Base-by-base conservation (phyloP, 2,797 vertebrate species). In the Takifugu ocellatus region DNA sequence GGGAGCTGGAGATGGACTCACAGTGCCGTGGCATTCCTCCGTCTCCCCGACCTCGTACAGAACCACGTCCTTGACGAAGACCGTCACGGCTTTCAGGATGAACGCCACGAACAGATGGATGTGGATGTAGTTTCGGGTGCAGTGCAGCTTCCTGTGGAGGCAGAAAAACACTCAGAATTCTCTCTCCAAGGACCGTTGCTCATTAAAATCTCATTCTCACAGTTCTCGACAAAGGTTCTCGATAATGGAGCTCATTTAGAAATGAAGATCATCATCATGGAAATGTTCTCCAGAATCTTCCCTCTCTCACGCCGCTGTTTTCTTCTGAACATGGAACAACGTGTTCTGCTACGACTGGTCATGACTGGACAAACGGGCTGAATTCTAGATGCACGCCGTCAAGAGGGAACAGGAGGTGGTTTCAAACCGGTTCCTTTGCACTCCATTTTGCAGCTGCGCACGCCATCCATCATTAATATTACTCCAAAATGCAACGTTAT, bases 101-200 rank as follows among this genome's bases (percentile, higher is more conserved):
- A 99, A 96, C 33, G 97, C 96, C 79, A 93, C 85, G 85, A 99
- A 99, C 56, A 99, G 93, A 52, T 99, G 92, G 89, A 94, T 94
- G 76, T 99, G 97, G 84, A 99, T 97, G 80, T 94, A 97, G 86
- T 98, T 99, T 51, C 97, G 88, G 0, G 96, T 98, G 68, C 97
- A 99, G 83, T 94, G 95, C 10, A 99, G 89, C 81, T 98, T 99
- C 83, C 97, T 98, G 88, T 12, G 47, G 61, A 51, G 75, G n/a
- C 45, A 52, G 70, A 33, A 1, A 7, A 2, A 33, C 8, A 3
- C 33, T 33, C 9, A 2, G 6, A 2, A 33, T 33, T 33, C 6
- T 29, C 25, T 31, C 29, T 36, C 25, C 10, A 61, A 33, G 2
- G 48, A 64, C 36, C 44, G 25, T 33, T 5, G 7, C 39, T 48